Base-by-base conservation (phyloP, 2,888 invertebrate genomes). In the Luperina nickerlii region DNA sequence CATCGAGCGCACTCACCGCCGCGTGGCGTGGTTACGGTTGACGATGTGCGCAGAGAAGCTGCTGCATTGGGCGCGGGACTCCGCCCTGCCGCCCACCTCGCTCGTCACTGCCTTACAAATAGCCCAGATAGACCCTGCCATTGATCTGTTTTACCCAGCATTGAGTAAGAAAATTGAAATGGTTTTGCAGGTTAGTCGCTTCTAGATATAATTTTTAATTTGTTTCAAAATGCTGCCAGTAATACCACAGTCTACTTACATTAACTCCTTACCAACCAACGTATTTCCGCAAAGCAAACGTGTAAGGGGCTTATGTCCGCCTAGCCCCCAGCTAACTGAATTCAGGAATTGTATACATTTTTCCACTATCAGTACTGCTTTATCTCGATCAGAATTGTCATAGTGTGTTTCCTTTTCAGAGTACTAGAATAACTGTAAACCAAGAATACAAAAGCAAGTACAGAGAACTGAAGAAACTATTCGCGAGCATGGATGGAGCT, bases 361-460 rank as follows among this genome's bases (percentile, higher is more conserved):
- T 27, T 20, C 48, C 48, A 15, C 48, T 48, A 48, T 15, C 48
- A 48, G 1, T 20, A 70, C 15, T 32, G 24, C 9, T 70, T 51
- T 51, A 51, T 60, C 20, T 71, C 7, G 11, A 60, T 60, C 8
- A 66, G 18, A 74, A 48, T 9, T 81, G 9, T 38, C 27, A 74
- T 20, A 32, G 8, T 5, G 0, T 38, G 0, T 78, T 94, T 73
- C 5, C 0, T 74, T 84, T 93, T 62, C 92, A 96, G 96, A 92
- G 87, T 70, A 91, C 94, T 5, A 94, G 92, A 90, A 92, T 92
- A 76, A 89, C 94, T 24, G 90, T 94, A 5, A 95, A 96, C 79
- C 94, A 95, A 89, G 96, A 96, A 88, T 95, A 94, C 77, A 96
- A 95, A 92, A 94, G 92, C 77, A 96, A 95, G 90, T 95, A 94